A percentile compares a stretch with the other conserved stretches of the same genome.
These are phyloP conservation scores for Dicrostonyx torquatus DNA, from an alignment of 2,797 vertebrate genomes.

Conservation along the genomic window DNA sequence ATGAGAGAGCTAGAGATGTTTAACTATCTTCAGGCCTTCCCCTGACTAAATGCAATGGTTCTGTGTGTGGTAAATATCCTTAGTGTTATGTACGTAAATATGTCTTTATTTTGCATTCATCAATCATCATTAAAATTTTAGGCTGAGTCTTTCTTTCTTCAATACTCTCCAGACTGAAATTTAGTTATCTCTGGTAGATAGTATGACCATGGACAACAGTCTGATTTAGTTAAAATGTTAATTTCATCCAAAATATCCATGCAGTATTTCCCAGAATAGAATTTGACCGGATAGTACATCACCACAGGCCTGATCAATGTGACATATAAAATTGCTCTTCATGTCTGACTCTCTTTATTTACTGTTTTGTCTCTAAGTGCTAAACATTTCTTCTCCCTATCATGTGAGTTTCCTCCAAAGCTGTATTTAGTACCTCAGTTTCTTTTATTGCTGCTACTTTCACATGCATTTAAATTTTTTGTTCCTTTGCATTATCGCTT, in stretches of 20 bases:
- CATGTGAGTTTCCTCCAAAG: background rate
- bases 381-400: background rate
- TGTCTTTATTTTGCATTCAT: background rate
- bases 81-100: background rate
- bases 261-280: background rate
- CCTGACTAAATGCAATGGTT: background rate
- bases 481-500: background rate
- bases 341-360: background rate
- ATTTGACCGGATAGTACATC: background rate
- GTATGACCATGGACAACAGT: background rate
- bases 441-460: background rate
- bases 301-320: background rate
- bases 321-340: background rate
- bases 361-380: background rate
- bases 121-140: background rate
- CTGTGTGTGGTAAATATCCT: background rate
- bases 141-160: background rate
- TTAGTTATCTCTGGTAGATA: background rate
- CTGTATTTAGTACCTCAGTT: background rate
- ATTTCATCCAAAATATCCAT: background rate
- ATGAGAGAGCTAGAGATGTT: background rate
- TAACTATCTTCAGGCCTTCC: background rate
- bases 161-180: background rate
- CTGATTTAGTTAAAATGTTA: background rate
- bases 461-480: background rate